These are phyloP conservation scores for Oscheius sp. DNA, from an alignment of 2,888 invertebrate species.

Conservation along the genomic window DNA sequence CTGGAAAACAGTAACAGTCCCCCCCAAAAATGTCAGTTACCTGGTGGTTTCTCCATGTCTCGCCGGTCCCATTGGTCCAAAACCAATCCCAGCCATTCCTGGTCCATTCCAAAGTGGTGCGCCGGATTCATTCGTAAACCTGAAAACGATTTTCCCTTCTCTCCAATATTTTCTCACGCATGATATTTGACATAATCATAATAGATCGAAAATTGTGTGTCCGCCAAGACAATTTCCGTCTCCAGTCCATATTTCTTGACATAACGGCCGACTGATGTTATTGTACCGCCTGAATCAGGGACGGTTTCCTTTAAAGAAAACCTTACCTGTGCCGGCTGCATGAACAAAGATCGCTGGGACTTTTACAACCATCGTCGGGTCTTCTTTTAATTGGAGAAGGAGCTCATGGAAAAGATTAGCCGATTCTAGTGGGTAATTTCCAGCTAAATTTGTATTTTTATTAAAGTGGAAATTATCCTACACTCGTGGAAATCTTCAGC, in stretches of 20 bases:
- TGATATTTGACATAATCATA: constrained; percentile 50
- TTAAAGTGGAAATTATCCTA: constrained; percentile 14
- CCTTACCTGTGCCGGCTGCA: constrained; percentile 60
- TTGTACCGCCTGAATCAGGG: constrained; percentile 47
- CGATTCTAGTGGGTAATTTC: constrained; percentile 43
- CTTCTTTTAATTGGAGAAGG: constrained; percentile 43
- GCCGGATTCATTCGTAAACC: constrained; percentile 47
- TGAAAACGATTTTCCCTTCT: constrained; percentile 5
- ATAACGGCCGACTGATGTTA: constrained; percentile 55
- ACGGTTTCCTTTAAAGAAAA: not conserved
- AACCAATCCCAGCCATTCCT: constrained; percentile 59
- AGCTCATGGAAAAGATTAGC: constrained; percentile 65
- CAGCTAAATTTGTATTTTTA: constrained; percentile 40
- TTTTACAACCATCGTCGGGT: constrained; percentile 10
- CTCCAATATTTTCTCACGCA: constrained; percentile 23
- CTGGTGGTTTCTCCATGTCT: constrained; percentile 52
- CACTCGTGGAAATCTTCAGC: constrained; percentile 68
- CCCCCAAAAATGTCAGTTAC: constrained; percentile 9
- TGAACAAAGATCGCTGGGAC: constrained; percentile 61
- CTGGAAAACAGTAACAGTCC: constrained; percentile 40
- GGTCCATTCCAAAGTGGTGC: constrained; percentile 45
- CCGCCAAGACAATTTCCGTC: constrained; percentile 51
- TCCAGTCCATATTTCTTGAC: constrained; percentile 46
- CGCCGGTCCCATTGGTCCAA: constrained; percentile 48
- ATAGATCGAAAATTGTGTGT: constrained; percentile 54